These are phyloP conservation scores for Panthera tigris DNA, from an alignment of 2,113 vertebrate genomes.

Conservation along the genomic window DNA sequence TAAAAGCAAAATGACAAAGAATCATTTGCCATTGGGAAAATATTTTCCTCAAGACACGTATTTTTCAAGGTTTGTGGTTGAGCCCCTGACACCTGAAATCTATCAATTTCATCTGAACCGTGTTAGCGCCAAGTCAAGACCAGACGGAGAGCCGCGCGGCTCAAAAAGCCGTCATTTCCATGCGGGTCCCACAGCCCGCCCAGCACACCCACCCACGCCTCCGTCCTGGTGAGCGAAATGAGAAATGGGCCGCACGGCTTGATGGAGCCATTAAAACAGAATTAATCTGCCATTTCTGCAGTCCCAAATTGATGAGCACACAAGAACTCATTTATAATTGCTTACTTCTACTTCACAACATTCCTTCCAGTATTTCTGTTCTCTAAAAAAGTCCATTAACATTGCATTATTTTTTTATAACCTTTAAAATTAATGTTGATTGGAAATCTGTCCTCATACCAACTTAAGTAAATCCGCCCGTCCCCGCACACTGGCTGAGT, in stretches of 20 bases:
- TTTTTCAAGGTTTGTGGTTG: constrained; percentile 41
- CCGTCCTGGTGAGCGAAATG: neutral
- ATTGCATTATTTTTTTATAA: constrained; percentile 37
- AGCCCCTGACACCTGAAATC: neutral
- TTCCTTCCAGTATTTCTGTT: constrained; percentile 34
- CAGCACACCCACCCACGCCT: neutral
- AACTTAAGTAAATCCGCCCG: neutral
- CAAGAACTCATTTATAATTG: constrained; percentile 42
- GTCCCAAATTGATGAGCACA: neutral
- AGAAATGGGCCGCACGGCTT: neutral
- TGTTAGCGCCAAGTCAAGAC: neutral
- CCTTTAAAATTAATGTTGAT: constrained; percentile 41
- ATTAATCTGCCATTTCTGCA: constrained; percentile 38
- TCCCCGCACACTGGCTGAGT: neutral
- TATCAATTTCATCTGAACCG: neutral
- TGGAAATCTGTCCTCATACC: neutral
- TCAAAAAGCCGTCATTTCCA: neutral
- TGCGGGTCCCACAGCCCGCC: neutral
- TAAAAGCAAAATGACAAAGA: neutral
- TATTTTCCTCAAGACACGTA: neutral
- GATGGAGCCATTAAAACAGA: neutral
- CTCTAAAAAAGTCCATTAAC: constrained; percentile 31
- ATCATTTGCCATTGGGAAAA: neutral
- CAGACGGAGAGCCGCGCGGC: neutral
- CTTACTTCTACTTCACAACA: constrained; percentile 50